Evolutionary conservation across 1,140 invertebrate species (phyloP), one percentile per base, ranked within the genome.

Genomic region (Saxidomus purpurata): DNA sequence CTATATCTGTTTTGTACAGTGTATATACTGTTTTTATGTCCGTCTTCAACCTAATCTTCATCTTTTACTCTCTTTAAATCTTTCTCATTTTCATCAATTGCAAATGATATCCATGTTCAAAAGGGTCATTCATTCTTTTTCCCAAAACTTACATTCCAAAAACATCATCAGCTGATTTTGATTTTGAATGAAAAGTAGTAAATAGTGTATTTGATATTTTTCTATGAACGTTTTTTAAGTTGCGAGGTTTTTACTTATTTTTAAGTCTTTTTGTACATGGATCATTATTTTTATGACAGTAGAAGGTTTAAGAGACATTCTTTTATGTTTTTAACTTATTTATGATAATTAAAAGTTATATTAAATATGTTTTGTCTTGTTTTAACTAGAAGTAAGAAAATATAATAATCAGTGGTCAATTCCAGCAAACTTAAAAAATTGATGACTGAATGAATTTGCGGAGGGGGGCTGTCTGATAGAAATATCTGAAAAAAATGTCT

Each of bases 311-410:
- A 84, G 55, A 59, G 52, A 71, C 52, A 25, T 31, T 69, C 34
- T 67, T 49, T 84, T 84, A 71, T 71, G 61, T 84, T 84, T 84
- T 82, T 82, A 82, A 82, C 40, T 82, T 84, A 84, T 84, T 84
- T 84, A 84, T 84, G 49, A 49, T 71, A 55, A 43, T 43, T 43
- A 28, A 71, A 84, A 69, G 67, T 84, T 71, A 84, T 67, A 43
- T 2, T 47, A 69, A 43, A 82, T 82, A 82, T 59, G 43, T 59
- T 81, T 8, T 3, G 9, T 81, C 59, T 34, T 79, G 47, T 49
- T 49, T 28, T 47, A 49, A 22, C 8, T 47, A 13, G 19, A 28
- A 8, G 2, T 19, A 19, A n/a, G 8, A 61, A 47, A 15, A 79
- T 47, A 17, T n/a, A n/a, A n/a, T n/a, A n/a, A n/a, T n/a, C n/a